Percentiles rank a stretch among this genome's conserved stretches.
These are phyloP conservation scores for Daktulosphaira vitifoliae DNA, from an alignment of 1,140 invertebrate species.

Conservation along the genomic window DNA sequence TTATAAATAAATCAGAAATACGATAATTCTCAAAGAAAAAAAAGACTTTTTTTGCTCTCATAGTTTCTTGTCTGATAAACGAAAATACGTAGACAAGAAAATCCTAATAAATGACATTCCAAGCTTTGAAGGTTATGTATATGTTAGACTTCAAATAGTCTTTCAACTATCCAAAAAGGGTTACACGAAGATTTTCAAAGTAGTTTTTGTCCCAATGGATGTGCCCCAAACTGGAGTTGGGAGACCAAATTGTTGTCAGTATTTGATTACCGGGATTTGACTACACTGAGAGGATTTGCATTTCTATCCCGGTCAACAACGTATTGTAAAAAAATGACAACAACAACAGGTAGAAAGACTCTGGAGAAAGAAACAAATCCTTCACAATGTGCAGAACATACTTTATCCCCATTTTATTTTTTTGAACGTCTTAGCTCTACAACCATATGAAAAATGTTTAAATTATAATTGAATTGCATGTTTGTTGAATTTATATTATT, in stretches of 20 bases:
- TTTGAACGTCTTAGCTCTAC: too few species aligned
- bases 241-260: slow-evolving; percentile 5
- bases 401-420: too few species aligned
- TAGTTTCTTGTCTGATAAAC: too few species aligned
- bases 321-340: background rate
- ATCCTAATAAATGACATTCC: background rate
- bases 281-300: slow-evolving; percentile 4
- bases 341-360: slow-evolving; percentile 11
- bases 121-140: too few species aligned
- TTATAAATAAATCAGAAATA: too few species aligned
- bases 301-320: background rate
- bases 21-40: too few species aligned
- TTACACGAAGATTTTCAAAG: background rate
- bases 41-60: too few species aligned
- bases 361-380: background rate
- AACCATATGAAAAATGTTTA: too few species aligned
- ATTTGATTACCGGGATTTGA: slow-evolving; percentile 21
- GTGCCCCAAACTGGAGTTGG: background rate
- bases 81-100: background rate
- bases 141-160: background rate
- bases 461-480: too few species aligned
- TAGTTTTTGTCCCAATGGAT: slow-evolving; percentile 1
- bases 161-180: background rate
- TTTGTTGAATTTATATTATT: too few species aligned
- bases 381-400: too few species aligned